phyloP scores from a whole-genome alignment of 2,888 invertebrate genomes.

The Holacanthella duospinosa region DNA sequence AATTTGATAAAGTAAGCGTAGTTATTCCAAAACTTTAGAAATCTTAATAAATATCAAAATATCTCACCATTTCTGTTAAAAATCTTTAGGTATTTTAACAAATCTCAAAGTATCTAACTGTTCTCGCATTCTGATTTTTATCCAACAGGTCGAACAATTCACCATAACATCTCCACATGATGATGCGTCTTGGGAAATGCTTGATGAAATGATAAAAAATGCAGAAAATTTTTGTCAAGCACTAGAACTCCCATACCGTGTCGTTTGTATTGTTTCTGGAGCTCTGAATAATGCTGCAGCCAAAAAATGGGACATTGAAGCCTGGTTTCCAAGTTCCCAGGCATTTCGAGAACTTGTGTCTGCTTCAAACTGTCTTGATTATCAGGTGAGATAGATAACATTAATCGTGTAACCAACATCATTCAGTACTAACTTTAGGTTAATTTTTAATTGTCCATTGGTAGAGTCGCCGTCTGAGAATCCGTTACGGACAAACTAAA shows the following conservation, averaged over 20 bases:
- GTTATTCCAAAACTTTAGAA: neutral
- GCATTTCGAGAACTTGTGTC: conserved; percentile 89
- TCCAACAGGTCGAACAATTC: conserved; percentile 93
- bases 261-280: conserved; percentile 97
- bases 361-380: conserved; percentile 97
- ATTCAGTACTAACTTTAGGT: neutral
- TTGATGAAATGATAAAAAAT: conserved; percentile 95
- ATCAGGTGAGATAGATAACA: conserved; percentile 64
- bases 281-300: conserved; percentile 97
- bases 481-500: conserved; percentile 84
- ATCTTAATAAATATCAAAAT: too few species aligned
- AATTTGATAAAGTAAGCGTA: conserved; percentile 84
- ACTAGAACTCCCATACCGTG: conserved; percentile 80
- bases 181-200: conserved; percentile 93
- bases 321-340: conserved; percentile 92
- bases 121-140: too few species aligned
- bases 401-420: neutral
- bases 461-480: conserved; percentile 60
- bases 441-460: neutral
- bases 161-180: conserved; percentile 93
- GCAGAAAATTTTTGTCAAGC: conserved; percentile 84
- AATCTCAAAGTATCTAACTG: too few species aligned
- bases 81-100: too few species aligned
- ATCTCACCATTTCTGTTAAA: too few species aligned
- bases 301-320: conserved; percentile 94